phyloP scores from a whole-genome alignment of 1,140 invertebrate genomes.

The Alviniconcha marisindica region DNA sequence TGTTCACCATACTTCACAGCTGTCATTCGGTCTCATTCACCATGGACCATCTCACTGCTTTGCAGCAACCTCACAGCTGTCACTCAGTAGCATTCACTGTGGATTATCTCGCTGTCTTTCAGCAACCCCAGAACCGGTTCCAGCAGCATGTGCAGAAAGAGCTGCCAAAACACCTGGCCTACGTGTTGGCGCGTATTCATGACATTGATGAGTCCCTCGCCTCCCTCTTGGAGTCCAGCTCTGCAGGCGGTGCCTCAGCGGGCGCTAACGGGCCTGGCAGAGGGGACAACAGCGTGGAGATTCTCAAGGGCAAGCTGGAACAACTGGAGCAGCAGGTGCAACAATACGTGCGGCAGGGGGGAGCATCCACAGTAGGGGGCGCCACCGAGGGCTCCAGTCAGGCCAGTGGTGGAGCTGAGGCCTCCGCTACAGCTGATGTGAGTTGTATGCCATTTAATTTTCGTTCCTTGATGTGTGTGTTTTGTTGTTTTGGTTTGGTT shows the following conservation, averaged over 20 bases:
- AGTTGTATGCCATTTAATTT: neutral
- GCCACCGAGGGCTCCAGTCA: neutral
- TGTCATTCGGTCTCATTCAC: too few species aligned
- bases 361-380: conserved; percentile 12
- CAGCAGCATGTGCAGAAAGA: conserved; percentile 31
- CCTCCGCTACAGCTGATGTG: conserved; percentile 13
- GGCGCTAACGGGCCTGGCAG: neutral
- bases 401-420: conserved; percentile 4
- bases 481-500: too few species aligned
- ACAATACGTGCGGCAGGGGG: neutral
- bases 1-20: too few species aligned
- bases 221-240: too few species aligned
- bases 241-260: neutral
- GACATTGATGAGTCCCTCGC: neutral
- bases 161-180: conserved; percentile 22
- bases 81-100: too few species aligned
- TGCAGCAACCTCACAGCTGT: too few species aligned
- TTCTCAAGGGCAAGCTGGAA: neutral
- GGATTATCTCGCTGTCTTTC: neutral
- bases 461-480: neutral
- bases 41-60: too few species aligned
- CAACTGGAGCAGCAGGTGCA: conserved; percentile 5
- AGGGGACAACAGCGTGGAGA: neutral
- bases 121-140: conserved; percentile 24
- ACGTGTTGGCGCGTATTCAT: neutral